phyloP scores from a whole-genome alignment of 2,888 invertebrate species.

The Octodonta nipae region DNA sequence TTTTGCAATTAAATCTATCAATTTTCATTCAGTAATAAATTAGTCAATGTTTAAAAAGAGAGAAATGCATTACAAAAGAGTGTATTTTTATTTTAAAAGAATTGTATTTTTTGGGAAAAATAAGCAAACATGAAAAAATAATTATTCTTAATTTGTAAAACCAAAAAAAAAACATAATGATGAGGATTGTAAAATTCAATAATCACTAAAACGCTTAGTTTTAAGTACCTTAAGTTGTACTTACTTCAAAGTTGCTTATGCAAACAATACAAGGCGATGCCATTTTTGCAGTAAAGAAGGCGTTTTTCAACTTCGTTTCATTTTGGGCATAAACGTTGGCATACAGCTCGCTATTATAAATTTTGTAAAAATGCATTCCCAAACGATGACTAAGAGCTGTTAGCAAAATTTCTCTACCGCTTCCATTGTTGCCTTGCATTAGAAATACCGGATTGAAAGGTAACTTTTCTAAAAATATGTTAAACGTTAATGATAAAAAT shows the following conservation, averaged over 20 bases:
- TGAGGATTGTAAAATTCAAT: not conserved
- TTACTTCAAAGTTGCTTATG: conserved; percentile 63
- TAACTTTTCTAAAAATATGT: conserved; percentile 19
- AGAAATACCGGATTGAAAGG: conserved; percentile 51
- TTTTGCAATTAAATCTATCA: too few species aligned
- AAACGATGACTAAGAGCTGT: conserved; percentile 43
- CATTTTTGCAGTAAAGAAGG: conserved; percentile 53
- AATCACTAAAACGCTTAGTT: not conserved
- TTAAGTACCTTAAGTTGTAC: conserved; percentile 5
- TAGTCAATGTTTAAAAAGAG: too few species aligned
- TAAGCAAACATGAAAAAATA: too few species aligned
- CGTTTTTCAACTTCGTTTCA: conserved; percentile 62
- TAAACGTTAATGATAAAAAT: too few species aligned
- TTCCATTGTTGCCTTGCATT: conserved; percentile 54
- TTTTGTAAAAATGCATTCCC: conserved; percentile 56
- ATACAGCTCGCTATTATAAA: conserved; percentile 62
- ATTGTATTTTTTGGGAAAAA: too few species aligned
- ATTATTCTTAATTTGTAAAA: too few species aligned
- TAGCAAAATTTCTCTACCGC: conserved; percentile 51
- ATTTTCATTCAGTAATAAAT: too few species aligned
- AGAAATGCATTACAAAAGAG: too few species aligned
- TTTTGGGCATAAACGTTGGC: conserved; percentile 71
- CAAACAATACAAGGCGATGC: conserved; percentile 64
- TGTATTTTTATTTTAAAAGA: too few species aligned
- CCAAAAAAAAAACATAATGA: too few species aligned